Base-by-base conservation (phyloP, 2,797 vertebrate genomes). In the Cichlasoma orientale region DNA sequence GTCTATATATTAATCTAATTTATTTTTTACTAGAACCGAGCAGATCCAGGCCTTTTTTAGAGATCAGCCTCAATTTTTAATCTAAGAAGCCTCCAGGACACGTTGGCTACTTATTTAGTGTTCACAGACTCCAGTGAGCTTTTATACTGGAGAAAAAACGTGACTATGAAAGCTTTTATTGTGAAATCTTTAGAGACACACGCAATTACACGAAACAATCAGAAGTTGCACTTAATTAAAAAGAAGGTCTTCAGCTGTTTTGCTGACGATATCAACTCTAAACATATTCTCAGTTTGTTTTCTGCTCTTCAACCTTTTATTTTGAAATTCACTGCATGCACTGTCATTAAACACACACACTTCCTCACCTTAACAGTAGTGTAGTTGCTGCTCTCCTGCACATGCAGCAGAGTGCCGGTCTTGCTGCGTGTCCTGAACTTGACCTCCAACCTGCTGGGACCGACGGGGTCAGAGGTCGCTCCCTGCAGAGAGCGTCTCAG, bases 311-410 rank as follows among this genome's bases (percentile, higher is more conserved):
- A 41, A 13, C 12, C 4, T 44, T 44, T 44, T 44, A 44, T 44
- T 44, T 44, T 14, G 41, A 16, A 44, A 44, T 44, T 16, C 7
- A 7, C 14, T 16, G 5, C 16, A 44, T 6, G 41, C 4, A 1
- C 5, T 4, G 14, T n/a, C 6, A 50, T 50, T 68, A 52, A 1
- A 68, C 18, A 50, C 44, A 47, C 3, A 68, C 63, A 52, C 29
- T 25, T 33, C 13, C 80, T 94, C 88, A 99, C 98, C 97, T 97
- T 98, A 68, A 99, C 91, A 0, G 97, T 99, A 7, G 98, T 99
- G 92, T 99, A 99, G 96, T 99, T 99, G 94, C 97, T 98, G 95
- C 88, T 97, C 90, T 98, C 98, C 87, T 98, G 98, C 71, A 99
- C 54, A 0, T 99, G 97, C 83, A 99, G 89, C 90, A 99, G 89